Conservation (phyloP, 2,797 vertebrate genomes). For the Dallia pectoralis region DNA sequence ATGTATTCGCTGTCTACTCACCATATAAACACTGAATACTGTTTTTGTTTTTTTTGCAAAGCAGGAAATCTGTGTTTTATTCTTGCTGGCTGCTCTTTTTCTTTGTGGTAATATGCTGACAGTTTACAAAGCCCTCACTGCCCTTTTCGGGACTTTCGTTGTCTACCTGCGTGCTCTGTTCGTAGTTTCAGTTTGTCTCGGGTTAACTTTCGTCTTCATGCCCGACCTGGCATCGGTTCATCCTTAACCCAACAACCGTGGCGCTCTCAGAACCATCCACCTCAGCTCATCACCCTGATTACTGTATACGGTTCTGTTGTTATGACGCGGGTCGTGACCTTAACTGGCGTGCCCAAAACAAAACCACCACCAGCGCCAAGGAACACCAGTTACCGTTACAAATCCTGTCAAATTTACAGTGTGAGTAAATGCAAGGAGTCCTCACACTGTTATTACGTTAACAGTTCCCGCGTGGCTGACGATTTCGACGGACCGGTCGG, state of each 20-base stretch:
- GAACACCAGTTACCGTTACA: slow-evolving; percentile 32
- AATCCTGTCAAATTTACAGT: slow-evolving; percentile 42
- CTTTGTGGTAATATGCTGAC: not conserved
- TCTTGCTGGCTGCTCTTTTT: not conserved
- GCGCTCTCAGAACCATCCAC: not conserved
- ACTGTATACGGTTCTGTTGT: not conserved
- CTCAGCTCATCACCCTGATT: not conserved
- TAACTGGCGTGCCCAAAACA: slow-evolving; percentile 48
- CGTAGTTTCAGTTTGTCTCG: not conserved
- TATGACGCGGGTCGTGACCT: slow-evolving; percentile 52
- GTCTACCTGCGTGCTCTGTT: not conserved
- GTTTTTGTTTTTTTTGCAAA: not conserved
- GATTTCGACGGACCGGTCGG: not conserved
- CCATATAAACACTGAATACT: not conserved
- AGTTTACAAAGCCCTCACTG: not conserved
- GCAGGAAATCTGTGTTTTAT: not conserved
- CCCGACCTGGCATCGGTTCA: not conserved
- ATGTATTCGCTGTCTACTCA: slow-evolving; percentile 30
- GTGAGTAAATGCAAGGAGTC: slow-evolving; percentile 37
- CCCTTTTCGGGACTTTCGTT: not conserved
- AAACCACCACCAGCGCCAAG: slow-evolving; percentile 18
- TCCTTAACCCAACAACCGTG: not conserved
- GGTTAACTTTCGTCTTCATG: not conserved
- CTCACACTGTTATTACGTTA: not conserved
- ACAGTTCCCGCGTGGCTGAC: not conserved